Conservation (phyloP, 2,888 invertebrate species). For the Plebejus melissa region DNA sequence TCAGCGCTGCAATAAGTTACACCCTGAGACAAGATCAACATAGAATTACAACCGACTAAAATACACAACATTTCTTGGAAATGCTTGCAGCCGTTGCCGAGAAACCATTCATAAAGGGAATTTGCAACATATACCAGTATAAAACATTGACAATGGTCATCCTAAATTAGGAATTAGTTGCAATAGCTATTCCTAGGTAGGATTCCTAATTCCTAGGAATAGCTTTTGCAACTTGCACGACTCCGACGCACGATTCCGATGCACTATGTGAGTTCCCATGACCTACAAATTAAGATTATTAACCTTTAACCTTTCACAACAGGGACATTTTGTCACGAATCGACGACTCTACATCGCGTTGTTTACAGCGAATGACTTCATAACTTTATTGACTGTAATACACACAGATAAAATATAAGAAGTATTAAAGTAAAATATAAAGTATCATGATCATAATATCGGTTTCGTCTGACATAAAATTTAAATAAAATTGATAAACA, state of each 20-base stretch:
- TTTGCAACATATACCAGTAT: too few relatives aligned
- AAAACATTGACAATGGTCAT: too few relatives aligned
- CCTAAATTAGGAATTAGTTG: too few relatives aligned
- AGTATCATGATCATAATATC: neutral
- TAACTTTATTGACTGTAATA: neutral
- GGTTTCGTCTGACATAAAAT: neutral
- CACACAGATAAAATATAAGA: neutral
- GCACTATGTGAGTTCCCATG: neutral
- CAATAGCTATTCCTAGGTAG: too few relatives aligned
- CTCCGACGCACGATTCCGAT: neutral
- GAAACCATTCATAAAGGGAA: too few relatives aligned
- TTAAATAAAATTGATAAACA: neutral
- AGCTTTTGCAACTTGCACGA: neutral
- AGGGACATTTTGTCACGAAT: neutral
- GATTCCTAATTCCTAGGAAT: neutral
- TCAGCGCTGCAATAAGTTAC: too few relatives aligned
- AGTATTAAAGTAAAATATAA: neutral
- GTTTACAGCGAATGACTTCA: neutral
- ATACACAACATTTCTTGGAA: too few relatives aligned
- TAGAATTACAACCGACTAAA: too few relatives aligned
- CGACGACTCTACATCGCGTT: neutral
- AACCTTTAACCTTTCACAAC: conserved; percentile 2
- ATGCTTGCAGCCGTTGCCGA: too few relatives aligned
- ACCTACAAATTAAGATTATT: conserved; percentile 12
- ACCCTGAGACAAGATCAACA: too few relatives aligned